Evolutionary conservation across 2,797 vertebrate genomes (phyloP), one percentile per base, ranked within the genome.

Genomic region (Amazona finschi): DNA sequence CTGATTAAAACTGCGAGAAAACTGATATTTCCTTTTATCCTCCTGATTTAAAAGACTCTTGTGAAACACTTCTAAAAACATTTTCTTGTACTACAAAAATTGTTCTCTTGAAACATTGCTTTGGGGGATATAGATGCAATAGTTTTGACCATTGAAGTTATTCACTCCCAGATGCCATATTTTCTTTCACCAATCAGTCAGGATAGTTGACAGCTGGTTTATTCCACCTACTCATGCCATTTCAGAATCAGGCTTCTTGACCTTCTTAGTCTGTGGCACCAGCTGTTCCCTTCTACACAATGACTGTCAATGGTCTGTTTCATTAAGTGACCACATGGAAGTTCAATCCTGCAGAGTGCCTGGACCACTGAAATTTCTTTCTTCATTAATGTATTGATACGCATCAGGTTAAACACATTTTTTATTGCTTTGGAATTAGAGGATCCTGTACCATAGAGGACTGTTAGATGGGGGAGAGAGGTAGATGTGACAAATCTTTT

Each of bases 111-210:
- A 80, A 85, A 83, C 4, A 19, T 15, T 66, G 3, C n/a, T 21
- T 66, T 5, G 4, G 47, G 65, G 9, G 30, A 66, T 1, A 0
- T 2, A 75, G 49, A 39, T 0, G 0, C 22, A 65, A n/a, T 2
- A 61, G 5, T 9, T 17, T 18, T 19, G 38, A 75, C 1, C 6
- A 50, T 5, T 65, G 33, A 89, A 64, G 31, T 78, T 61, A 46
- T 10, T 3, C 0, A 41, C 15, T 75, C 30, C 15, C 18, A 69
- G n/a, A 85, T 58, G 46, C 18, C 9, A 5, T 31, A 6, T 8
- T 78, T 84, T 69, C 4, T 62, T 65, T 43, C 19, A 4, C 30
- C 24, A 50, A 46, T 27, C 49, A 66, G 14, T 46, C n/a, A 55
- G 24, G n/a, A 82, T 27, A 62, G 67, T 46, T 61, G n/a, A 20